phyloP scores from a whole-genome alignment of 2,797 vertebrate genomes.

The Ara ararauna region DNA sequence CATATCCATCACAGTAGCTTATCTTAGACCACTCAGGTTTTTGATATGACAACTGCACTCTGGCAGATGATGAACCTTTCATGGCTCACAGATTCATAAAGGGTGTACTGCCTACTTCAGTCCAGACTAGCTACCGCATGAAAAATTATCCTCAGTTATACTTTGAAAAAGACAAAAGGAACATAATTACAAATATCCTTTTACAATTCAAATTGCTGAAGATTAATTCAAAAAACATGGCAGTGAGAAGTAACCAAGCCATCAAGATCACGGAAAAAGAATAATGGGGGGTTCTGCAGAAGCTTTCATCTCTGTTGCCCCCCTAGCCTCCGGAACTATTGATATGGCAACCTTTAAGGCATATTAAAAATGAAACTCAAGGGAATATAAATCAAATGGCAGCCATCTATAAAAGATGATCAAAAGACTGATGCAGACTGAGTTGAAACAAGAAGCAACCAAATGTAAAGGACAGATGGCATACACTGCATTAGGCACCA shows the following conservation, averaged over 20 bases:
- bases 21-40: not conserved
- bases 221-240: not conserved
- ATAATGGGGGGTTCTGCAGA: not conserved
- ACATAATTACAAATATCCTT: not conserved
- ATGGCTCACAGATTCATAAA: not conserved
- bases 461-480: not conserved
- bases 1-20: not conserved
- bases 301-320: not conserved
- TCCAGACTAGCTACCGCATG: not conserved
- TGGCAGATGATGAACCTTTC: not conserved
- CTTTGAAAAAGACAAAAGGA: not conserved
- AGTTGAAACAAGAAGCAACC: not conserved
- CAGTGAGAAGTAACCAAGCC: not conserved
- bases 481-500: not conserved
- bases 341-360: not conserved
- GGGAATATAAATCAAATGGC: not conserved
- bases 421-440: not conserved
- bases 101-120: not conserved
- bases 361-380: not conserved
- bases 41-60: not conserved
- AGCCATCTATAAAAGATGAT: not conserved
- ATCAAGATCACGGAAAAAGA: not conserved
- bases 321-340: not conserved
- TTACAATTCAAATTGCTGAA: not conserved
- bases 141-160: not conserved